A percentile compares a stretch with the other conserved stretches of the same genome.
Conservation (phyloP, 2,888 invertebrate genomes). For the Diplazon laetatorius region DNA sequence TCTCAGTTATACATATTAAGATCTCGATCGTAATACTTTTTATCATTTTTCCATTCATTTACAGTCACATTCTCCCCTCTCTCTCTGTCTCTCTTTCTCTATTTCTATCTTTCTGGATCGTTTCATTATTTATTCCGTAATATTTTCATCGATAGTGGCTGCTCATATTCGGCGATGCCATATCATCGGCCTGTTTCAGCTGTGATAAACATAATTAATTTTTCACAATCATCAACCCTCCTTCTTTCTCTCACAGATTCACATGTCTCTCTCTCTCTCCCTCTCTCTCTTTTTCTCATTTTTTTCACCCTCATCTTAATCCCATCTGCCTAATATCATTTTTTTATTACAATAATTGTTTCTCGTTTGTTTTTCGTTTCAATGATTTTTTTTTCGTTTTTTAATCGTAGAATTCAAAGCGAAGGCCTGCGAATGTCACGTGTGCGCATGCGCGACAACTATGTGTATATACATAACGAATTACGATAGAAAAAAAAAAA, state of each 20-base stretch:
- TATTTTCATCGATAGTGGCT: conserved; percentile 43
- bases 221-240: conserved; percentile 20
- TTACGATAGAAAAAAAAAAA: conserved; percentile 4
- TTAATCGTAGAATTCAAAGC: conserved; percentile 32
- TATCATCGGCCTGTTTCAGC: conserved; percentile 63
- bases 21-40: background rate
- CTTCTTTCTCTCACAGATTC: background rate
- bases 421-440: conserved; percentile 54
- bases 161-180: conserved; percentile 54
- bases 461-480: conserved; percentile 47
- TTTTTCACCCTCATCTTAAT: conserved; percentile 6
- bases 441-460: conserved; percentile 42
- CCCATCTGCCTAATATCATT: conserved; percentile 33
- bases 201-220: conserved; percentile 66
- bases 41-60: background rate
- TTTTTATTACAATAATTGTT: conserved; percentile 60
- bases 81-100: conserved; percentile 19
- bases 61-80: background rate
- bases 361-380: conserved; percentile 28
- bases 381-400: conserved; percentile 19
- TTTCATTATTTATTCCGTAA: conserved; percentile 58
- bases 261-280: conserved; percentile 23
- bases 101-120: too few species aligned
- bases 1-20: too few species aligned
- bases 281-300: conserved; percentile 13